Base-by-base conservation (phyloP, 2,888 invertebrate species). In the Pantelozetes paolii region DNA sequence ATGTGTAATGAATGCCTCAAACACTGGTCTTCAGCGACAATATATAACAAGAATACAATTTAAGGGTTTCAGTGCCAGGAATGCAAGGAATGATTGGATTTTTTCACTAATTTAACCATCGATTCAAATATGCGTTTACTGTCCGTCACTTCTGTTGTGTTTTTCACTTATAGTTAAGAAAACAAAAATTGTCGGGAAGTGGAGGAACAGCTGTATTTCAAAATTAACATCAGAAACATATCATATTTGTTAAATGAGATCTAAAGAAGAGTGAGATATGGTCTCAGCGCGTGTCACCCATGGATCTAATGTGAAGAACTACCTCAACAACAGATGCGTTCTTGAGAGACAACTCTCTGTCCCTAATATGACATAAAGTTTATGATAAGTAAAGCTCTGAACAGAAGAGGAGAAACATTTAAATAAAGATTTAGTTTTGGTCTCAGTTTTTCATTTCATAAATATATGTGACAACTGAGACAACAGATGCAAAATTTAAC, bases 131-230 rank as follows among this genome's bases (percentile, higher is more conserved):
- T 62, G 62, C 62, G 18, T 62, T 32, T 32, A 62, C 62, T 62
- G 54, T 8, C 54, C 54, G n/a, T 62, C 18, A 62, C 2, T 62
- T 36, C 9, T 62, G 62, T 62, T 62, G 54, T 54, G 54, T 54
- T 62, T 59, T 32, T 62, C 32, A 62, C 62, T 62, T 2, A 36
- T 62, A 18, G 28, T 32, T 32, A 62, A 62, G 62, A 62, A 62
- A 62, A 62, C 62, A 62, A 32, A 32, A 62, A 62, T 54, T 62
- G 62, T 62, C 62, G 36, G 62, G 62, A 62, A 62, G 62, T 62
- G 15, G 62, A n/a, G 62, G 32, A 62, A 62, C 62, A 62, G 62
- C 62, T 62, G 62, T 62, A 62, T 32, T 62, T 62, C 26, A 18
- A 62, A 62, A 62, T 62, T 62, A 62, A 62, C 62, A 62, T 54